Base-by-base conservation (phyloP, 2,113 vertebrate genomes). In the Sprattus sprattus region DNA sequence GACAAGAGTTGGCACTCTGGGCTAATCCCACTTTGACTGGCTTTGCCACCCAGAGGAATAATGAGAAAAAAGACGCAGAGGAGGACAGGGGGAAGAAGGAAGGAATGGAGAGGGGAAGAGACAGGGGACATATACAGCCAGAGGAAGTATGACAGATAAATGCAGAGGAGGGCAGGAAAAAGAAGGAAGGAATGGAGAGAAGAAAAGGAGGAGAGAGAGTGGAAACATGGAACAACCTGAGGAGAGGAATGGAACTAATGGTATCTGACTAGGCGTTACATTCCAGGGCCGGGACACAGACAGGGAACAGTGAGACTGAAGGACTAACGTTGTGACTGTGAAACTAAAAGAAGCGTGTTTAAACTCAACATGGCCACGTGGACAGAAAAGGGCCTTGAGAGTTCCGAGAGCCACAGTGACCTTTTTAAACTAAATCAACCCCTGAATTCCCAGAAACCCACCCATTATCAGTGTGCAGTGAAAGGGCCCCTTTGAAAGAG, bases 1-100 rank as follows among this genome's bases (percentile, higher is more conserved):
- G 89, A 91, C 89, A 86, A 86, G 82, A 84, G 91, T 83, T 84
- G 89, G 82, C 85, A 88, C 90, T 88, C 78, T 39, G 28, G 20
- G 25, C 52, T 91, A 93, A 93, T 93, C 91, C 90, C 82, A 83
- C 88, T 83, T 39, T 54, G 52, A 32, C 20, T 60, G 54, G 54
- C 54, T 60, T 60, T 60, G 54, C 54, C 54, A 60, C 90, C 88
- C 85, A 89, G 81, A 88, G 87, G 50, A 83, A 81, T 89, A 89
- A 15, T 54, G 82, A 20, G 49, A 28, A 89, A 88, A 89, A 13
- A 50, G 20, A 92, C 89, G 88, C 83, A 90, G 84, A 87, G 83
- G 52, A 85, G 88, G n/a, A 25, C 2, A 25, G 60, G 25, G 10
- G 25, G 5, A 67, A 5, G 25, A 13, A 60, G 60, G 25, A 6